A percentile compares a stretch with the other conserved stretches of the same genome.
These are phyloP conservation scores for roundworm (Caenorhabditis elegans) DNA, from an alignment of 1,140 invertebrate genomes.

Conservation along the genomic window WBcel235 BX284606.5:10005501-10006000, in stretches of 20 bases:
- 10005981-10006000: conserved; percentile 41
- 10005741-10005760: background rate
- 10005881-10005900: conserved; percentile 40
- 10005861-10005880: background rate
- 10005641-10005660: too few relatives aligned
- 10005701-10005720: too few relatives aligned
- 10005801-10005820: conserved; percentile 12
- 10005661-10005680: too few relatives aligned
- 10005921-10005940: conserved; percentile 45
- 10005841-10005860: background rate
- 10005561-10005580: too few relatives aligned
- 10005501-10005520: too few relatives aligned
- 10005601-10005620: too few relatives aligned
- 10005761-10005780: background rate
- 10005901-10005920: conserved; percentile 38
- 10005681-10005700: too few relatives aligned
- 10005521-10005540: too few relatives aligned
- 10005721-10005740: background rate
- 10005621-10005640: too few relatives aligned
- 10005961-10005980: conserved; percentile 34
- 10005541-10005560: too few relatives aligned
- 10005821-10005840: background rate
- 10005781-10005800: background rate
- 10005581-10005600: too few relatives aligned
- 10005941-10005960: conserved; percentile 29